Conservation (phyloP, 2,797 vertebrate species). For the Eulemur coronatus region DNA sequence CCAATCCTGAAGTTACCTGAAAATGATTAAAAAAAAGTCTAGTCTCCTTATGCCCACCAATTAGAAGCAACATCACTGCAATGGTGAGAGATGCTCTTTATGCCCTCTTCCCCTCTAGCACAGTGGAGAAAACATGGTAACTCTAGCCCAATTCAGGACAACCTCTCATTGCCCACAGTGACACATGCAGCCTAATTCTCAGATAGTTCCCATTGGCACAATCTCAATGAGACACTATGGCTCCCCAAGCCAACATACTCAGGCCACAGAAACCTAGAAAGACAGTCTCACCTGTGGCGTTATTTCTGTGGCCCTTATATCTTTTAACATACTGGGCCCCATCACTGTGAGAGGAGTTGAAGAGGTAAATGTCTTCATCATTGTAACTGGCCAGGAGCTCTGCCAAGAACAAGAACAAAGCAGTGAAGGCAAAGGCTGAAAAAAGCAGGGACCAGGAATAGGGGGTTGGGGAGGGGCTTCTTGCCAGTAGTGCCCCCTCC, state of each 20-base stretch:
- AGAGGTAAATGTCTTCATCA: constrained; percentile 97
- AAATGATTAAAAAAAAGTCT: neutral
- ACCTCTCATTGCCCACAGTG: neutral
- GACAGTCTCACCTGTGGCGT: constrained; percentile 91
- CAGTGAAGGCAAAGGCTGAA: constrained; percentile 74
- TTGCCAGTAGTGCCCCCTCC: constrained; percentile 49
- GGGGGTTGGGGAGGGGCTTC: constrained; percentile 50
- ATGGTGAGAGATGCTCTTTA: neutral
- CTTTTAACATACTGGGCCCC: constrained; percentile 93
- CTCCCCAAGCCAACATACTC: neutral
- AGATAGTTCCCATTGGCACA: neutral
- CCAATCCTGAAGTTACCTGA: constrained; percentile 5
- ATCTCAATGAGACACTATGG: neutral
- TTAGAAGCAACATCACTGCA: neutral
- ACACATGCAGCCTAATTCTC: neutral
- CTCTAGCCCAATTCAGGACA: neutral
- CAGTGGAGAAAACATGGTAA: neutral
- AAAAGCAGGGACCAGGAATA: constrained; percentile 20
- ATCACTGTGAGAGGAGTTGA: constrained; percentile 95
- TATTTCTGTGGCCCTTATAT: constrained; percentile 97
- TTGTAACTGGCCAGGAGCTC: constrained; percentile 97
- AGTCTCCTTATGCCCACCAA: neutral
- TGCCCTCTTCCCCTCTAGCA: neutral
- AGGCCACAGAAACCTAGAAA: neutral
- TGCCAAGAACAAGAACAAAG: constrained; percentile 79